Base-by-base conservation (phyloP, 2,797 vertebrate genomes). In the Atherinosoma microstoma region DNA sequence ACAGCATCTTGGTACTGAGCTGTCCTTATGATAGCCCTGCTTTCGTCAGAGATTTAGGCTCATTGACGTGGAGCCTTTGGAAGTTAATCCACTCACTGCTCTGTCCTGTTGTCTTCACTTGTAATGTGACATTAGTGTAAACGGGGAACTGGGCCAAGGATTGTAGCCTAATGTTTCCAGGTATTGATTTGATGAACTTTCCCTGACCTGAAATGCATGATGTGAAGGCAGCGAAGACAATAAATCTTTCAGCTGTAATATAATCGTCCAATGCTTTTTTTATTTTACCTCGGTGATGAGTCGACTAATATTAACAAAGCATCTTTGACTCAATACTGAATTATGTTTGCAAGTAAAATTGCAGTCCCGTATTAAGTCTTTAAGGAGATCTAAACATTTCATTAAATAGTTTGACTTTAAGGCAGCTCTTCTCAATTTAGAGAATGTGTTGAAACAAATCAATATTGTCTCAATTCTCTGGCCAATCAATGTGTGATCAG, bases 31-130 rank as follows among this genome's bases (percentile, higher is more conserved):
- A 87, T 77, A 59, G 84, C 74, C 60, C 51, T 58, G 81, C 83
- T 90, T 86, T 74, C 82, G 76, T 91, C 84, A 82, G 78, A 82
- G 87, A 22, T 65, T 84, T 75, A 75, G 71, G n/a, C 64, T 61
- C 30, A 34, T 49, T 89, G 85, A 76, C 58, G 64, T 47, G 45
- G 47, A 47, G 58, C 82, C 70, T 34, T 76, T 72, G 40, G 70
- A 69, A 22, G 68, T 70, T 89, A 90, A 93, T 90, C 89, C 85
- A 83, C 76, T 86, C 68, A 58, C 56, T 53, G 66, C 73, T 54
- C 79, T 30, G 32, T 75, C 61, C 72, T 74, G 60, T 58, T 71
- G 70, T 66, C 69, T 54, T 71, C 29, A 66, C 63, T 75, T 69
- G 35, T 82, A 80, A 75, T 83, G 82, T 62, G 64, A 34, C 30